A percentile compares a stretch with the other conserved stretches of the same genome.
These are phyloP conservation scores for Prinia subflava DNA, from an alignment of 2,113 vertebrate genomes.

Conservation along the genomic window DNA sequence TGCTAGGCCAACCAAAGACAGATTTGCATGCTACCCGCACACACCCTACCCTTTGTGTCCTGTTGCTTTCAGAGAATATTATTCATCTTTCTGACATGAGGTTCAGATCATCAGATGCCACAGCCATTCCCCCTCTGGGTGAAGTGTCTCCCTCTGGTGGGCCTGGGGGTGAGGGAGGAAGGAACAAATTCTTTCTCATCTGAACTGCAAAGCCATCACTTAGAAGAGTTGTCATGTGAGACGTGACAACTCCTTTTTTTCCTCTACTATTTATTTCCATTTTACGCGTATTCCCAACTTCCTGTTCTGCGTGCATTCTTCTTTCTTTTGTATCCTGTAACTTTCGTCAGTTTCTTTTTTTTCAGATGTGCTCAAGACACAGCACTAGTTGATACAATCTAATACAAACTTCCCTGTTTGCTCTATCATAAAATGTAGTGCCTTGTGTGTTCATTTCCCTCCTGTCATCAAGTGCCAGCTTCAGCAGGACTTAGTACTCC, in stretches of 20 bases:
- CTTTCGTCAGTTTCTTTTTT: neutral
- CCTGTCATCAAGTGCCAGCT: conserved; percentile 56
- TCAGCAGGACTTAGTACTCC: conserved; percentile 21
- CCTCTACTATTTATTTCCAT: neutral
- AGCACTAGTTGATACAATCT: conserved; percentile 41
- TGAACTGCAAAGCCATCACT: neutral
- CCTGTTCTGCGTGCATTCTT: neutral
- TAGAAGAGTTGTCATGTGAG: neutral
- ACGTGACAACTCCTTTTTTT: neutral
- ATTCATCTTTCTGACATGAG: neutral
- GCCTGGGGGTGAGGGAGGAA: fast-evolving
- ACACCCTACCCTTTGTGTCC: neutral
- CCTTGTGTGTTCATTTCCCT: conserved; percentile 25
- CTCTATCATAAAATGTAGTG: conserved; percentile 1
- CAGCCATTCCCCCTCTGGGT: neutral
- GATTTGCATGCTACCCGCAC: neutral
- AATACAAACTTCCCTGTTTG: conserved; percentile 52
- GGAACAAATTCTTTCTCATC: neutral
- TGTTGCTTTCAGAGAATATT: neutral
- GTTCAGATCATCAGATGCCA: neutral
- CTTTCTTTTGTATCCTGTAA: neutral
- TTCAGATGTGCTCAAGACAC: neutral
- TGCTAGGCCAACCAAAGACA: neutral
- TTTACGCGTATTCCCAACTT: neutral
- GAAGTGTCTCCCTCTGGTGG: neutral